Conservation (phyloP, 1,140 invertebrate genomes). For the Listronotus bonariensis region DNA sequence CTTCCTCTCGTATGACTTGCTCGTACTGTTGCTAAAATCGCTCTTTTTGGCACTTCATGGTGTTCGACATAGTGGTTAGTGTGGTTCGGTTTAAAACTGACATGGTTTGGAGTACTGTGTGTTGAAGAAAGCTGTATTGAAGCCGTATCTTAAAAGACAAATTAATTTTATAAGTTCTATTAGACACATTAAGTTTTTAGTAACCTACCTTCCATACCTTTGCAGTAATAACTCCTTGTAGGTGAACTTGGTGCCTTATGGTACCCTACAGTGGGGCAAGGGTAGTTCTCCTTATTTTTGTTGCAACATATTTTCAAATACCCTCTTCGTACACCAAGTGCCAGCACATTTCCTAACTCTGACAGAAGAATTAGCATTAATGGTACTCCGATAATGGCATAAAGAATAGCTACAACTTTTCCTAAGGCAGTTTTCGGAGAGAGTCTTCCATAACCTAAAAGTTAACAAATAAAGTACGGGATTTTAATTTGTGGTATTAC, state of each 20-base stretch:
- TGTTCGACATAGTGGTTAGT: slow-evolving; percentile 46
- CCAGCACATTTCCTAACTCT: slow-evolving; percentile 81
- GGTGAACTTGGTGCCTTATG: slow-evolving; percentile 53
- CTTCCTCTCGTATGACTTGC: slow-evolving; percentile 49
- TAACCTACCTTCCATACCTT: slow-evolving; percentile 46
- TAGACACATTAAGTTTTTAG: too few relatives aligned
- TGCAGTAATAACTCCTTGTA: slow-evolving; percentile 44
- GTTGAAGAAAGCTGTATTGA: slow-evolving; percentile 48
- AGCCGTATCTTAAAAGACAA: slow-evolving; percentile 39
- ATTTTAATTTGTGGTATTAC: too few relatives aligned
- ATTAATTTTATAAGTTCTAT: too few relatives aligned
- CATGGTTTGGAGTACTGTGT: slow-evolving; percentile 48
- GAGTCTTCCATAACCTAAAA: slow-evolving; percentile 76
- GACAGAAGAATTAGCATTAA: slow-evolving; percentile 85
- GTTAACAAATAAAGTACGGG: too few relatives aligned
- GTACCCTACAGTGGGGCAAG: slow-evolving; percentile 47
- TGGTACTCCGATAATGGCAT: slow-evolving; percentile 83
- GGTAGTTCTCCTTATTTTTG: slow-evolving; percentile 41
- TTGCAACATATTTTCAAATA: slow-evolving; percentile 71
- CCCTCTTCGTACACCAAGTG: slow-evolving; percentile 71
- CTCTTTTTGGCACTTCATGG: slow-evolving; percentile 51
- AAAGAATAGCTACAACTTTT: slow-evolving; percentile 83
- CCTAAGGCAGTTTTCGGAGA: slow-evolving; percentile 77
- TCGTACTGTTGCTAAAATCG: slow-evolving; percentile 52
- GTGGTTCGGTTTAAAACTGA: slow-evolving; percentile 41